Evolutionary conservation across 53 echinoderm and acorn worm species (phyloP).

Genomic region (Astropecten irregularis): DNA sequence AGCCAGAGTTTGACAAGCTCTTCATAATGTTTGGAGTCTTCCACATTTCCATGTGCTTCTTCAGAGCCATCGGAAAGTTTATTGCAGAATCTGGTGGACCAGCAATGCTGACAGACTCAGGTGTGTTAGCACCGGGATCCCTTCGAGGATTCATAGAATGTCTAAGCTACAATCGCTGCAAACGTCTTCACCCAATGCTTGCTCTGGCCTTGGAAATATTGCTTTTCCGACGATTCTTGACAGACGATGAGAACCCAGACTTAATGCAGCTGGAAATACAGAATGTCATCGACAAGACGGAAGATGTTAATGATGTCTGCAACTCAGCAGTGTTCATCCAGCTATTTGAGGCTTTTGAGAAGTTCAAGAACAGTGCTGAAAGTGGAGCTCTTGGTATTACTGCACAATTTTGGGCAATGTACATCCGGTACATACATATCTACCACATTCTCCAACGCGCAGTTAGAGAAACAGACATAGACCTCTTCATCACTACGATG

Average conservation of each 20-base stretch:
- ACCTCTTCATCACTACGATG: not conserved
- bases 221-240: slow-evolving; percentile 28
- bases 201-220: slow-evolving; percentile 34
- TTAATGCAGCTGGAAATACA: not conserved
- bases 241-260: not conserved
- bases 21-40: slow-evolving; percentile 35
- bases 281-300: not conserved
- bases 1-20: slow-evolving; percentile 15
- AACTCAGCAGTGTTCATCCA: not conserved
- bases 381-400: slow-evolving; percentile 9
- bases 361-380: not conserved
- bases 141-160: slow-evolving; percentile 32
- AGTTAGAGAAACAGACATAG: slow-evolving; percentile 11
- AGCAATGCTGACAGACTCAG: slow-evolving; percentile 17
- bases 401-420: slow-evolving; percentile 32
- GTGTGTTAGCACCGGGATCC: slow-evolving; percentile 38
- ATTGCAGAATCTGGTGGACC: slow-evolving; percentile 50
- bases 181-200: slow-evolving; percentile 40
- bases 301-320: not conserved
- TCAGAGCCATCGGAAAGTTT: slow-evolving; percentile 20
- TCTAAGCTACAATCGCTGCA: slow-evolving; percentile 30
- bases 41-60: slow-evolving; percentile 15
- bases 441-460: slow-evolving; percentile 3
- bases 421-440: not conserved
- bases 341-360: not conserved